Conservation (phyloP, 92 coral and sea anemone species). For the Epizoanthus scotinus region DNA sequence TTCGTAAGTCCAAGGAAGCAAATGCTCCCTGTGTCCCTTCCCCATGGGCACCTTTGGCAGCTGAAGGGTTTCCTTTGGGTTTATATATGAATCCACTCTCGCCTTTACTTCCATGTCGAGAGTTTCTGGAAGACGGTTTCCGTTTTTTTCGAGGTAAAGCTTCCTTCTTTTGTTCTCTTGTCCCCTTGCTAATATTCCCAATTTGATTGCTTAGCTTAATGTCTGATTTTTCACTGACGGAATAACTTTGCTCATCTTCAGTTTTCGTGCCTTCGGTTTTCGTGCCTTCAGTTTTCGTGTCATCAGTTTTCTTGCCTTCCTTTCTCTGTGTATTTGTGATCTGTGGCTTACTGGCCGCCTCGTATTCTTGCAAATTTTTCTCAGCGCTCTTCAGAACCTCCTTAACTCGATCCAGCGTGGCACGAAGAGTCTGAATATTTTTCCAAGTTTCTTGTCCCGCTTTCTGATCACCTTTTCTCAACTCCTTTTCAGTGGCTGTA, state of each 20-base stretch:
- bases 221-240: neutral
- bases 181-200: neutral
- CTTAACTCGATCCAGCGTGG: slow-evolving; percentile 46
- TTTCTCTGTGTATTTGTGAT: slow-evolving; percentile 11
- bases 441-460: neutral
- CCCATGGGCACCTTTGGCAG: slow-evolving; percentile 34
- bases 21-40: neutral
- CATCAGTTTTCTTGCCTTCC: neutral
- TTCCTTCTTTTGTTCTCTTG: slow-evolving; percentile 10
- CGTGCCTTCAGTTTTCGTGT: neutral
- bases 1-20: neutral
- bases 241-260: neutral
- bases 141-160: neutral
- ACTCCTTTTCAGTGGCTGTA: neutral
- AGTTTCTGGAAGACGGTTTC: neutral
- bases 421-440: slow-evolving; percentile 29
- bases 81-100: slow-evolving; percentile 19
- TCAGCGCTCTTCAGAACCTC: slow-evolving; percentile 38
- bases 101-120: slow-evolving; percentile 8
- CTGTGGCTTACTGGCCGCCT: slow-evolving; percentile 18
- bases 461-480: neutral
- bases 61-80: neutral
- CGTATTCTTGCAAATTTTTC: slow-evolving; percentile 29
- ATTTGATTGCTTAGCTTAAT: neutral
- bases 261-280: neutral